These are phyloP conservation scores for Propsilocerus akamusi DNA, from an alignment of 1,140 invertebrate species.

Conservation along the genomic window DNA sequence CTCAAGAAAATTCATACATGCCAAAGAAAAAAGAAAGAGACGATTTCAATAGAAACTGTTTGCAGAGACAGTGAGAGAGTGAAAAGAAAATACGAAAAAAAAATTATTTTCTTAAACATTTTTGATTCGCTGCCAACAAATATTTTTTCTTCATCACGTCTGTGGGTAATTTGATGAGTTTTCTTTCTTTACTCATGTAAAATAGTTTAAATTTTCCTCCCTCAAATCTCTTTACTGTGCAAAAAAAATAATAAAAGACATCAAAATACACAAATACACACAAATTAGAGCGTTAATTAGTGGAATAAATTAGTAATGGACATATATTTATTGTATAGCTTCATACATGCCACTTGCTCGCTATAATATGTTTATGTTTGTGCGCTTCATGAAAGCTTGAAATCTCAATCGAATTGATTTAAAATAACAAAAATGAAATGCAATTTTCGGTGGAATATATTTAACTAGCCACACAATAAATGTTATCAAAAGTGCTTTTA, in stretches of 20 bases:
- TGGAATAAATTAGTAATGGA: not conserved
- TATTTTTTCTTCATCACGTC: not conserved
- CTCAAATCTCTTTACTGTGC: not conserved
- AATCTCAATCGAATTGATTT: too few relatives aligned
- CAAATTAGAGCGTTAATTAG: not conserved
- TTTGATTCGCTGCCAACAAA: slow-evolving; percentile 1
- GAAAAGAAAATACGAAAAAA: too few relatives aligned
- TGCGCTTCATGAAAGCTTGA: too few relatives aligned
- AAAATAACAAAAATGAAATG: too few relatives aligned
- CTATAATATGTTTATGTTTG: too few relatives aligned
- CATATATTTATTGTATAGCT: too few relatives aligned
- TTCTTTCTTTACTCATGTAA: not conserved
- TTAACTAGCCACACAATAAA: too few relatives aligned
- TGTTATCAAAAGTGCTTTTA: too few relatives aligned
- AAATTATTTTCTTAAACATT: slow-evolving; percentile 2
- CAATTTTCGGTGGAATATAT: too few relatives aligned
- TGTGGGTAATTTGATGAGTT: slow-evolving; percentile 1
- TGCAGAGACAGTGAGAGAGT: not conserved
- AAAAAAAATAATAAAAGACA: not conserved
- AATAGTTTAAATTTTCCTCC: not conserved
- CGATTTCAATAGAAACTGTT: not conserved
- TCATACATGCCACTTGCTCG: too few relatives aligned
- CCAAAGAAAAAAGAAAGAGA: not conserved
- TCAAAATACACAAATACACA: too few relatives aligned
- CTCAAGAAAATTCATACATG: not conserved